phyloP scores from a whole-genome alignment of 2,113 vertebrate species.

The Nibea albiflora region DNA sequence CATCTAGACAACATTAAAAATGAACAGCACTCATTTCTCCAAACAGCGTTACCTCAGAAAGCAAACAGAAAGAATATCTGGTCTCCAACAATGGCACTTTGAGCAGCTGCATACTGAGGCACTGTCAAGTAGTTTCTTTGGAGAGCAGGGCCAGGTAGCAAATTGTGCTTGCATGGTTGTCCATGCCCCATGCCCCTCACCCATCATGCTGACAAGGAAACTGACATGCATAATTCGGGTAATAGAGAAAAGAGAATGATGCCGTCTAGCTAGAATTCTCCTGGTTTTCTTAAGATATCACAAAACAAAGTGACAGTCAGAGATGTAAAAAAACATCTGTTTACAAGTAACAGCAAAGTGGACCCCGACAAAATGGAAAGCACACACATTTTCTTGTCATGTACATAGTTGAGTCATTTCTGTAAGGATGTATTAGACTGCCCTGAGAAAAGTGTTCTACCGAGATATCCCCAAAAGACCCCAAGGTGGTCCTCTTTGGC shows the following conservation, averaged over 20 bases:
- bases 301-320: not conserved
- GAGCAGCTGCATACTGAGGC: not conserved
- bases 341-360: too few relatives aligned
- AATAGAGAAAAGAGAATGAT: not conserved
- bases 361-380: too few relatives aligned
- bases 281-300: not conserved
- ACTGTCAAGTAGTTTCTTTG: not conserved
- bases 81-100: not conserved
- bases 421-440: too few relatives aligned
- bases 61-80: not conserved
- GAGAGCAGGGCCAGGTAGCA: not conserved
- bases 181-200: not conserved
- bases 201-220: not conserved
- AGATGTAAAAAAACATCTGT: not conserved
- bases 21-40: not conserved
- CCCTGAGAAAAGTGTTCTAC: too few relatives aligned
- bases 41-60: not conserved
- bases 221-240: not conserved
- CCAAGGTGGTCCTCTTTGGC: too few relatives aligned
- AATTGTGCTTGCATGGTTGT: not conserved
- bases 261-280: not conserved
- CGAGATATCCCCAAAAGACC: too few relatives aligned
- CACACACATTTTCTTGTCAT: too few relatives aligned
- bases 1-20: not conserved
- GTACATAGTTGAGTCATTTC: too few relatives aligned